Evolutionary conservation across 2,888 invertebrate genomes (phyloP).

Genomic region (Drosophila lacicola): DNA sequence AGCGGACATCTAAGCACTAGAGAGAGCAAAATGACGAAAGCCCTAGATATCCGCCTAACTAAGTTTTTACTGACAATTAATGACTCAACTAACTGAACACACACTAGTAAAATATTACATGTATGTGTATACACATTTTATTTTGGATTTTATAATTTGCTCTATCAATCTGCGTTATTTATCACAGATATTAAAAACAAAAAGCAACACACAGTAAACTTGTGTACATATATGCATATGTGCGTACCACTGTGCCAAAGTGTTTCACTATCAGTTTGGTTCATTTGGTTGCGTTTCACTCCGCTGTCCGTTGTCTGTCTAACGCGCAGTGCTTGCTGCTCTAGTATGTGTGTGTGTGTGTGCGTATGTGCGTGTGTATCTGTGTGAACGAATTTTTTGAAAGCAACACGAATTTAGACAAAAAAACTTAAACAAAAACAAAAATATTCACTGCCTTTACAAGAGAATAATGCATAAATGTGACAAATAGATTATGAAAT

Average conservation of each 20-base stretch:
- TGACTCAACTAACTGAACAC: no score
- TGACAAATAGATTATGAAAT: conserved; percentile 49
- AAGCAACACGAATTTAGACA: conserved; percentile 42
- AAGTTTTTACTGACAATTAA: no score
- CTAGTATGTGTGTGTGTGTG: conserved; percentile 14
- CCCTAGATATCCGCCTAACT: no score
- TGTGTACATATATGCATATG: neutral
- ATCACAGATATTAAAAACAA: neutral
- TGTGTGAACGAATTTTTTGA: conserved; percentile 32
- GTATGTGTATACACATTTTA: no score
- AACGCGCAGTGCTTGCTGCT: conserved; percentile 54
- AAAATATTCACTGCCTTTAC: conserved; percentile 44
- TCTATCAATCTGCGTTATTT: neutral
- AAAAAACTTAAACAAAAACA: conserved; percentile 27
- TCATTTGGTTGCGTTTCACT: conserved; percentile 42
- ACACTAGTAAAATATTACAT: no score
- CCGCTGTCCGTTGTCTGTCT: conserved; percentile 54
- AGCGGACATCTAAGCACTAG: no score
- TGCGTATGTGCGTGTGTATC: conserved; percentile 18
- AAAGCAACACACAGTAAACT: neutral
- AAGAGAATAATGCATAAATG: conserved; percentile 48
- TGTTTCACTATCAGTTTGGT: conserved; percentile 72
- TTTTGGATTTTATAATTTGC: no score
- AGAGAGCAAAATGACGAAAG: no score
- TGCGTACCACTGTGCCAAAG: conserved; percentile 45